A percentile compares a stretch with the other conserved stretches of the same genome.
phyloP scores from a whole-genome alignment of 1,140 invertebrate species.

The Drosophila navojoa region DNA sequence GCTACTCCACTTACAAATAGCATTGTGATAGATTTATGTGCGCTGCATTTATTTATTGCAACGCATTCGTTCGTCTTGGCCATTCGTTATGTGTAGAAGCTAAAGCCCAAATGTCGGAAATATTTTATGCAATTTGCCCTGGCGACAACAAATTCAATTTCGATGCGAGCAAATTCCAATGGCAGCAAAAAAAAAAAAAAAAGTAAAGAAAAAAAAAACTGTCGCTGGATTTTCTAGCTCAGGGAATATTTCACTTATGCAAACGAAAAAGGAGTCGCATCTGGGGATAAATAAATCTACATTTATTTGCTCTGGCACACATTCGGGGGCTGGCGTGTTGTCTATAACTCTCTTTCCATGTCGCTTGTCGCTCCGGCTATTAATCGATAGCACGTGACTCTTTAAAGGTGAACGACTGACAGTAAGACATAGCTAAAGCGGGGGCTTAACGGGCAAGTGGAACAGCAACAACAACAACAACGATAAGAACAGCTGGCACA shows the following conservation, averaged over 20 bases:
- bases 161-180: conserved; percentile 37
- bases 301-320: conserved; percentile 45
- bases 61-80: not conserved
- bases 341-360: conserved; percentile 2
- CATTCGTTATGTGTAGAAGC: conserved; percentile 29
- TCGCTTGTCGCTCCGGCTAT: conserved; percentile 8
- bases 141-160: conserved; percentile 64
- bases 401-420: conserved; percentile 77
- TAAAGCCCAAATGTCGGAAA: conserved; percentile 23
- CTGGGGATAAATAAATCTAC: conserved; percentile 65
- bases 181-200: not conserved
- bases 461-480: no score
- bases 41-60: conserved; percentile 63
- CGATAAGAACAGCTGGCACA: conserved; percentile 8
- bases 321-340: conserved; percentile 9
- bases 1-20: conserved; percentile 32
- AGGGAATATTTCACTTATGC: conserved; percentile 38
- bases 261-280: conserved; percentile 14
- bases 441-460: not conserved
- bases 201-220: not conserved
- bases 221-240: conserved; percentile 13
- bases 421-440: conserved; percentile 21
- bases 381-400: conserved; percentile 78
- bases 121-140: conserved; percentile 42
- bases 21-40: conserved; percentile 55